Evolutionary conservation across 2,888 invertebrate genomes (phyloP).

Genomic region (Scelioninae gen. 2): DNA sequence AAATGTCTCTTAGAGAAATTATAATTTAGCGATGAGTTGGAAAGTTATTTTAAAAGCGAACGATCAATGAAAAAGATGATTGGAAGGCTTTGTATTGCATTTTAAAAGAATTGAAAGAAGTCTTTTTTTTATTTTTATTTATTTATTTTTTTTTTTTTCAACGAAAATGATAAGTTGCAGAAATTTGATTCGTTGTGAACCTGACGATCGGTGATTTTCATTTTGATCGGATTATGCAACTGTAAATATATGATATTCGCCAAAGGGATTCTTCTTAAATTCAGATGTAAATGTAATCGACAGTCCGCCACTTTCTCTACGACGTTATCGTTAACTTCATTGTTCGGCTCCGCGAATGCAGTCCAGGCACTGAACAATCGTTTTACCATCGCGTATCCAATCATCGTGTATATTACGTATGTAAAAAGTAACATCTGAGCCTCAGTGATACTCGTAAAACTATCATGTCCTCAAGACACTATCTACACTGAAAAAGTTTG

Average conservation of each 20-base stretch:
- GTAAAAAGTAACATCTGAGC: slow-evolving; percentile 36
- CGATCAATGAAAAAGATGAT: no score
- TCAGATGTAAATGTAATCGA: slow-evolving; percentile 34
- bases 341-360: slow-evolving; percentile 23
- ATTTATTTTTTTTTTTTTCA: no score
- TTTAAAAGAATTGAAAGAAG: no score
- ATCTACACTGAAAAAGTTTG: slow-evolving; percentile 35
- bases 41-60: no score
- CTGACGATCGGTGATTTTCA: background rate
- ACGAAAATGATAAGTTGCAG: no score
- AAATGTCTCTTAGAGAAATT: no score
- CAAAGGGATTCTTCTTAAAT: slow-evolving; percentile 10
- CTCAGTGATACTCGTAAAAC: slow-evolving; percentile 28
- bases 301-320: slow-evolving; percentile 37
- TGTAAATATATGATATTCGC: slow-evolving; percentile 35
- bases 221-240: slow-evolving; percentile 1
- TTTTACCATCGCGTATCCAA: slow-evolving; percentile 31
- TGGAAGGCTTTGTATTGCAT: no score
- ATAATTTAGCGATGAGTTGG: no score
- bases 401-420: slow-evolving; percentile 51
- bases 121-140: no score
- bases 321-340: slow-evolving; percentile 22
- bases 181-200: background rate
- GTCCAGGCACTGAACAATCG: slow-evolving; percentile 15
- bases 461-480: slow-evolving; percentile 27